Base-by-base conservation (phyloP, 1,140 invertebrate species). In the Brachionus angularis region DNA sequence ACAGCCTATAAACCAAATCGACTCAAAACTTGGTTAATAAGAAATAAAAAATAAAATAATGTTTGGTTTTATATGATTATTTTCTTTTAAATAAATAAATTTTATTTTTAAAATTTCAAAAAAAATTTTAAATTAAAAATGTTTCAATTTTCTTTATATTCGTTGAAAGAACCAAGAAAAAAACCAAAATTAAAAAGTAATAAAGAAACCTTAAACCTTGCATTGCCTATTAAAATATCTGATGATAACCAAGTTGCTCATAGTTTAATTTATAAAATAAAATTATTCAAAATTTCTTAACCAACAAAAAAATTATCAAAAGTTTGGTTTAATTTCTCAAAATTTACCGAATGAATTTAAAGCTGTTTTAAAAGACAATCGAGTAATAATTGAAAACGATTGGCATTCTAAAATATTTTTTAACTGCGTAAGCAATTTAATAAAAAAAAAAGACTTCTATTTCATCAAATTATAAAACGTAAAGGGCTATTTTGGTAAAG, bases 401-500 rank as follows among this genome's bases (percentile, higher is more conserved):
- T 50, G 47, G 47, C 29, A 67, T 10, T 21, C 42, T 18, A 67
- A 50, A 47, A 31, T 50, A 21, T n/a, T 67, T 0, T 67, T 50
- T 33, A 67, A 50, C 33, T 67, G 62, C 36, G 62, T 67, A 67
- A 67, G 34, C n/a, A 12, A n/a, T 47, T 16, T 1, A 42, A n/a
- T 46, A 33, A 0, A 50, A 34, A 21, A 21, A 12, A 44, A 44
- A 0, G 14, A 33, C 8, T 44, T 25, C 2, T 23, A 5, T 46
- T 18, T 46, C 25, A 16, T 25, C 7, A 46, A 16, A 12, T 36
- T 16, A 42, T 42, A 16, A 10, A 34, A 33, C n/a, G 14, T 25
- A 10, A 29, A 67, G 62, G 62, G 62, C 14, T 67, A 46, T 46
- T 67, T 67, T 50, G 62, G 62, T 4, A 67, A 50, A 46, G 62